Base-by-base conservation (phyloP, 2,113 vertebrate genomes). In the Rhineura floridana region DNA sequence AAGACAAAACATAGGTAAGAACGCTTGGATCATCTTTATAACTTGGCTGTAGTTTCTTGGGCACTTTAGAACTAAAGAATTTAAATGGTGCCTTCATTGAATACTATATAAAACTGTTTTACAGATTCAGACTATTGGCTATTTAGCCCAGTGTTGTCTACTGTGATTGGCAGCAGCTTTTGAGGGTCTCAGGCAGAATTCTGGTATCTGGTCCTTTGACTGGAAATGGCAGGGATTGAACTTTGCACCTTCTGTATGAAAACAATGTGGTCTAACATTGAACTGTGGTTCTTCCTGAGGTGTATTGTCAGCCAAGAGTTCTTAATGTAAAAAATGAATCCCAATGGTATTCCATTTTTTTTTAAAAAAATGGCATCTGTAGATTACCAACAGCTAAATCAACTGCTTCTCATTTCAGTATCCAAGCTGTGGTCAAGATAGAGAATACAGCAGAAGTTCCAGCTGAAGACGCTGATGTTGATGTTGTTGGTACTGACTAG, bases 401-500 rank as follows among this genome's bases (percentile, higher is more conserved):
- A 46, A 67, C 36, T 78, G 5, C 1, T 76, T 39, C 62, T 62
- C 23, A 15, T 88, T 52, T 8, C 72, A 96, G 95, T 52, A 95
- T 92, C 62, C 89, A 92, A 90, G 44, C 55, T 46, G 86, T 90
- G 78, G 85, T 95, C 79, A 93, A 94, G 89, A 73, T 81, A 88
- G 95, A 95, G 82, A 73, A 69, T 44, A 36, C 83, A 0, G 63
- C 42, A 52, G 25, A 89, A 6, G 44, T 44, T 76, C 84, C 76
- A 69, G 67, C 67, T 80, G 92, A 92, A 90, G 90, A 93, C 0
- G 90, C 93, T 87, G 95, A 95, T 42, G 28, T 89, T 0, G 81
- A 96, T 76, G 93, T 95, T 2, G 63, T 94, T 90, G 91, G 85
- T 48, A 87, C 94, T 90, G 94, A 94, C 2, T 87, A 95, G 95